Conservation (phyloP, 2,888 invertebrate genomes). For the Panorpa germanica region DNA sequence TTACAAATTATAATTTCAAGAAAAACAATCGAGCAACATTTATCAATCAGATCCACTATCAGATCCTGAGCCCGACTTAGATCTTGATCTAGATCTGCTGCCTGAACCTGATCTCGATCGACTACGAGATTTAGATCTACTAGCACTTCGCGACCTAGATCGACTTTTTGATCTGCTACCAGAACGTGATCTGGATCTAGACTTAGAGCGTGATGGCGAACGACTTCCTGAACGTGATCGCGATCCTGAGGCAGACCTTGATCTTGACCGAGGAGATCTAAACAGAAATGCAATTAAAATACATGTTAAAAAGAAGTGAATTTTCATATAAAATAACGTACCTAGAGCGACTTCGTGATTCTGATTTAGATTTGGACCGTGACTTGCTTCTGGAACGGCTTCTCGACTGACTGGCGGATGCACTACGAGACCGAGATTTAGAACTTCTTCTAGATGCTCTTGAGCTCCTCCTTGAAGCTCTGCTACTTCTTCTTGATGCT, state of each 20-base stretch:
- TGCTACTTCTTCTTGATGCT: slow-evolving; percentile 12
- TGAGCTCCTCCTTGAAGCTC: slow-evolving; percentile 9
- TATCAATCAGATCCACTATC: too few species aligned
- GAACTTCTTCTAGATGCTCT: slow-evolving; percentile 19
- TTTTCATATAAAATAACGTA: too few species aligned
- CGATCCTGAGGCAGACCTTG: slow-evolving; percentile 21
- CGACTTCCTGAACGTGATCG: slow-evolving; percentile 19
- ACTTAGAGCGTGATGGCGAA: slow-evolving; percentile 13
- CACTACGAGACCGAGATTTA: slow-evolving; percentile 17
- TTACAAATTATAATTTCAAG: too few species aligned
- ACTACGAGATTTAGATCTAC: slow-evolving; percentile 14
- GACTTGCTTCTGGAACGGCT: slow-evolving; percentile 17
- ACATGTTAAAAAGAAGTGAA: too few species aligned
- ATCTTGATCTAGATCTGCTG: slow-evolving; percentile 24
- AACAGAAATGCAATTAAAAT: too few species aligned
- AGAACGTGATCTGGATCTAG: slow-evolving; percentile 18
- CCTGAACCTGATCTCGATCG: slow-evolving; percentile 19
- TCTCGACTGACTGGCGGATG: slow-evolving; percentile 17
- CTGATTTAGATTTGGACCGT: slow-evolving; percentile 17
- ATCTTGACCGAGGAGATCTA: slow-evolving; percentile 14
- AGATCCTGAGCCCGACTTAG: slow-evolving; percentile 16
- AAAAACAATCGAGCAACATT: too few species aligned
- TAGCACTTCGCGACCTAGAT: slow-evolving; percentile 6
- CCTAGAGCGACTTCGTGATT: slow-evolving; percentile 14
- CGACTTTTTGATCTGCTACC: slow-evolving; percentile 16